phyloP scores from a whole-genome alignment of 2,113 vertebrate genomes.

The Ceyx cyanopectus region DNA sequence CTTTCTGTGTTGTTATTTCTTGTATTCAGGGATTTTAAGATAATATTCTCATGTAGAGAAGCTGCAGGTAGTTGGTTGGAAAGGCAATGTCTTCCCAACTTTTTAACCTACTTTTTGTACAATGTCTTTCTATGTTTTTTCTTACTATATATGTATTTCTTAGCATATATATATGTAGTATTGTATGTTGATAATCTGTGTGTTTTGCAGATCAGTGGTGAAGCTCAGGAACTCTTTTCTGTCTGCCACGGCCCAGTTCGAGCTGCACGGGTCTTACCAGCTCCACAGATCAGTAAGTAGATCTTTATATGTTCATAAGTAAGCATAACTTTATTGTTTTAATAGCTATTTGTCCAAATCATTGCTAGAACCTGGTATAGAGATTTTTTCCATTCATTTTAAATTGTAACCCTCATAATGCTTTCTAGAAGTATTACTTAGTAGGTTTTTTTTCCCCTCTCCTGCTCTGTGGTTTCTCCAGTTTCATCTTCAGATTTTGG shows the following conservation, averaged over 20 bases:
- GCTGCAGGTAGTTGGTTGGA: neutral
- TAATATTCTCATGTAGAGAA: neutral
- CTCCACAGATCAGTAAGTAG: constrained; percentile 90
- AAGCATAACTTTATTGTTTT: neutral
- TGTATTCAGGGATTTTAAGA: neutral
- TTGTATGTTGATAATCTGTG: neutral
- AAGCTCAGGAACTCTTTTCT: constrained; percentile 97
- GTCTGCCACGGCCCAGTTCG: constrained; percentile 92
- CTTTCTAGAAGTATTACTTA: neutral
- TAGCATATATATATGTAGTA: rapidly evolving
- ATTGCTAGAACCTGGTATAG: neutral
- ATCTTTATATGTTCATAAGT: rapidly evolving
- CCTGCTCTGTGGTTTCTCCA: neutral
- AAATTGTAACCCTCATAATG: neutral
- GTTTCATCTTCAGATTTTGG: neutral
- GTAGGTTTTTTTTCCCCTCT: neutral
- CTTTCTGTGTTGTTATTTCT: neutral
- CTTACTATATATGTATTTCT: rapidly evolving
- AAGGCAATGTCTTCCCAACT: neutral
- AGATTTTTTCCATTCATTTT: neutral
- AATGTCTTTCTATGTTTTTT: neutral
- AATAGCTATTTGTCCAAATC: neutral
- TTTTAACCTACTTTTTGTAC: neutral
- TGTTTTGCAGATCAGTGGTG: constrained; percentile 88
- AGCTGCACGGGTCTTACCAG: constrained; percentile 90